phyloP scores from a whole-genome alignment of 1,140 invertebrate genomes.

The Lamellibrachia luymesi region DNA sequence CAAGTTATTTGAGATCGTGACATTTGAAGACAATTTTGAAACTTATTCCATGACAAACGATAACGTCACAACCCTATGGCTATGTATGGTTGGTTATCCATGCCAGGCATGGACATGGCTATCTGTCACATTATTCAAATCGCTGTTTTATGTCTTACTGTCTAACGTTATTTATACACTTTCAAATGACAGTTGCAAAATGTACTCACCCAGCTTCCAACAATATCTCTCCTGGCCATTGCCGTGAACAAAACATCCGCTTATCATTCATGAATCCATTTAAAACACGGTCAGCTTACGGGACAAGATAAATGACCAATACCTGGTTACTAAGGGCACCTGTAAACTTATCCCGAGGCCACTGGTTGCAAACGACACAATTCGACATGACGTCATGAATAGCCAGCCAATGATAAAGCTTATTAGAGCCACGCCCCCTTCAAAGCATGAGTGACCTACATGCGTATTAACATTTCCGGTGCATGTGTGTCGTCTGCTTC shows the following conservation, averaged over 20 bases:
- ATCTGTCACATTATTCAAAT: too few species aligned
- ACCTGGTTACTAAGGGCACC: neutral
- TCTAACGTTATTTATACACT: neutral
- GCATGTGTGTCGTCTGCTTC: neutral
- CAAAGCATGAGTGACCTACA: neutral
- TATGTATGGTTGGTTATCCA: too few species aligned
- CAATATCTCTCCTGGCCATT: neutral
- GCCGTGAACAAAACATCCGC: neutral
- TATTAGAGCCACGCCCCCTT: neutral
- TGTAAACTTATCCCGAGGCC: neutral
- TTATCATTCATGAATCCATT: neutral
- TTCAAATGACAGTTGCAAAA: neutral
- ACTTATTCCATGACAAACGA: too few species aligned
- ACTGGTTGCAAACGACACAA: neutral
- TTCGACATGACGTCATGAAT: neutral
- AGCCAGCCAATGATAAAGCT: neutral
- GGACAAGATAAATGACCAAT: neutral
- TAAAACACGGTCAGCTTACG: neutral
- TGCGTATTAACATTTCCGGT: neutral
- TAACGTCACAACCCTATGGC: too few species aligned
- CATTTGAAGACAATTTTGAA: too few species aligned
- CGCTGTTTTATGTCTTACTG: too few species aligned
- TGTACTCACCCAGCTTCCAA: neutral
- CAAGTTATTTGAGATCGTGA: too few species aligned
- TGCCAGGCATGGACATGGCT: too few species aligned